Evolutionary conservation across 2,113 vertebrate genomes (phyloP).

Genomic region (Zonotrichia leucophrys): DNA sequence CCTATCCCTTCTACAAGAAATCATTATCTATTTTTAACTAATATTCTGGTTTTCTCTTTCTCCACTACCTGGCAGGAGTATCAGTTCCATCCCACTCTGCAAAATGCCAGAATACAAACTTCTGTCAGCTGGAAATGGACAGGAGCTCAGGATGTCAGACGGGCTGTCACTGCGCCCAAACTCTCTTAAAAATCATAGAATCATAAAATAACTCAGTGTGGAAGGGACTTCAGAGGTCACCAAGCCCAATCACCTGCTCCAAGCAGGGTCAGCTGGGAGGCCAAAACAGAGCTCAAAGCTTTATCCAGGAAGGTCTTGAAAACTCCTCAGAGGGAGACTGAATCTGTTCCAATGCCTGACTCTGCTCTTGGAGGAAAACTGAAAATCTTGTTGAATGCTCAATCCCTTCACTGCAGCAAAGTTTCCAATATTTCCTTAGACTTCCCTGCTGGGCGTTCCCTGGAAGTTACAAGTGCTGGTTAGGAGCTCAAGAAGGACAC

Average conservation of each 20-base stretch:
- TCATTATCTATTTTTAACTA: background rate
- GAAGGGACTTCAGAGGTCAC: background rate
- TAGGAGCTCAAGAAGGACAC: background rate
- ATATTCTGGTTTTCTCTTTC: background rate
- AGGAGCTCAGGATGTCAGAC: background rate
- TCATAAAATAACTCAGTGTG: background rate
- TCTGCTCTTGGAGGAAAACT: background rate
- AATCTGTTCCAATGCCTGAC: background rate
- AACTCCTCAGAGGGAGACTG: background rate
- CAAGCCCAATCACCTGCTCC: background rate
- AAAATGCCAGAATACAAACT: background rate
- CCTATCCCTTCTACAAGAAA: background rate
- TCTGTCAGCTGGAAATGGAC: background rate
- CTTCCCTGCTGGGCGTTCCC: background rate
- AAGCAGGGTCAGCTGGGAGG: background rate
- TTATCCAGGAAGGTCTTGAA: background rate
- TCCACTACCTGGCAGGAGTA: background rate
- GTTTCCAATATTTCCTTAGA: background rate
- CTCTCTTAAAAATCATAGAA: background rate
- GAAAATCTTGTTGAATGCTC: background rate
- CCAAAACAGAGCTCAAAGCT: background rate
- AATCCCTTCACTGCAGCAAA: background rate
- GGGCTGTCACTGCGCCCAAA: background rate
- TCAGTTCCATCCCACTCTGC: background rate
- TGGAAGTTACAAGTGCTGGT: background rate